Percentiles rank a stretch among this genome's conserved stretches.
Evolutionary conservation across 2,113 vertebrate genomes (phyloP).

Genomic region (Atlantisia rogersi): DNA sequence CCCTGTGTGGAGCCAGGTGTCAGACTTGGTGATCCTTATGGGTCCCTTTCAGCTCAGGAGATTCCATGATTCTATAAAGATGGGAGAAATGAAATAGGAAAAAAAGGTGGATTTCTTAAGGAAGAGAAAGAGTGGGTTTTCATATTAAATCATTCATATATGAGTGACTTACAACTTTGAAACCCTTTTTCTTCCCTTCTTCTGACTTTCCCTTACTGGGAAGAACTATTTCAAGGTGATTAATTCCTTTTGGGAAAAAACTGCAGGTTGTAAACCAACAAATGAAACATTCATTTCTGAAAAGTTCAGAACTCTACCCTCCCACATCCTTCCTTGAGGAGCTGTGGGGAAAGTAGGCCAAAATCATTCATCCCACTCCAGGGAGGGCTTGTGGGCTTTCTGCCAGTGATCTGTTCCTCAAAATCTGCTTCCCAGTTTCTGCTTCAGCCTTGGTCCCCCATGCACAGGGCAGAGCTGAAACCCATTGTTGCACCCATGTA

Average conservation of each 20-base stretch:
- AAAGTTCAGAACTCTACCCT: background rate
- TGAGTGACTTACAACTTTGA: background rate
- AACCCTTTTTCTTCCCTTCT: background rate
- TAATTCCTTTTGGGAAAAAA: background rate
- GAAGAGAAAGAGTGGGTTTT: background rate
- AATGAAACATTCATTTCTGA: background rate
- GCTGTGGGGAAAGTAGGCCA: background rate
- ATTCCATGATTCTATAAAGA: no score
- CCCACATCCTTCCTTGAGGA: background rate
- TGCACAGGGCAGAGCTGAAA: background rate
- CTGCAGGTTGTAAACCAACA: background rate
- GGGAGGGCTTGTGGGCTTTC: background rate
- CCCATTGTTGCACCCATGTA: rapidly evolving
- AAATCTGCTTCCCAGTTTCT: background rate
- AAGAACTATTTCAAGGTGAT: background rate
- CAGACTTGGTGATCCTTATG: no score
- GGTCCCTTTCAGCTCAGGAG: no score
- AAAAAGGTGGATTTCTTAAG: background rate
- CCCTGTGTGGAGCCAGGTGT: no score
- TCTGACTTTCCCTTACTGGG: background rate
- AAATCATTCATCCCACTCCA: background rate
- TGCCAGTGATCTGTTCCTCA: background rate
- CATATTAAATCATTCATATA: background rate
- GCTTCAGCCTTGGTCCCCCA: background rate
- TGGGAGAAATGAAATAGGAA: background rate